Evolutionary conservation across 1,140 invertebrate genomes (phyloP), one percentile per base, ranked within the genome.

Genomic region (Bradynema listronoti): DNA sequence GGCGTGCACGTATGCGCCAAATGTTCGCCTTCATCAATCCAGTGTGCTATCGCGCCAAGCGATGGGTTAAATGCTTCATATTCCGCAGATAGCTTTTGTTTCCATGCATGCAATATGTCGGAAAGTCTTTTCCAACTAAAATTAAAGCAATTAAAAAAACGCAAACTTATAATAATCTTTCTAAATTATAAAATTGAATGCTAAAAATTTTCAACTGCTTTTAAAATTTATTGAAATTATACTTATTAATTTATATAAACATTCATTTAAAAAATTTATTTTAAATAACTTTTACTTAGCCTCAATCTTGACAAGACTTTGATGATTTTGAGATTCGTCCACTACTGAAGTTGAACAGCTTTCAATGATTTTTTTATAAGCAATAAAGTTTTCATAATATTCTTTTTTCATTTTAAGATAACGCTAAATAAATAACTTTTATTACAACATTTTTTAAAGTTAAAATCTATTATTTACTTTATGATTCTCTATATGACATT

Each of bases 51-150:
- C 4, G 42, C 9, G 24, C 16, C 19, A 11, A 69, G 34, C 4
- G 63, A 56, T 19, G 58, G 42, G n/a, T n/a, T n/a, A n/a, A n/a
- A n/a, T n/a, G n/a, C n/a, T 25, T 52, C 63, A 1, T 60, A 43
- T 43, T 66, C 49, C 24, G 30, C 25, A 19, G 66, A 53, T 1
- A 66, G 49, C 4, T 16, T 16, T 22, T 27, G 30, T n/a, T 16
- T 29, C 63, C 63, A 65, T 5, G 55, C 55, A 19, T 25, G 45
- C 22, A 68, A 27, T 19, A 19, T 3, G 30, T 66, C 42, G 6
- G 27, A 5, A 41, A 65, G 30, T 25, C 41, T 16, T 9, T 69
- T 59, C 64, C 64, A 66, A 1, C 66, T 69, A 39, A 9, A 66
- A 65, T 1, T 43, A 19, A 33, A 14, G 29, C 9, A 6, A 19